Evolutionary conservation across 2,113 vertebrate genomes (phyloP).

Genomic region (Triplophysa siluroides): DNA sequence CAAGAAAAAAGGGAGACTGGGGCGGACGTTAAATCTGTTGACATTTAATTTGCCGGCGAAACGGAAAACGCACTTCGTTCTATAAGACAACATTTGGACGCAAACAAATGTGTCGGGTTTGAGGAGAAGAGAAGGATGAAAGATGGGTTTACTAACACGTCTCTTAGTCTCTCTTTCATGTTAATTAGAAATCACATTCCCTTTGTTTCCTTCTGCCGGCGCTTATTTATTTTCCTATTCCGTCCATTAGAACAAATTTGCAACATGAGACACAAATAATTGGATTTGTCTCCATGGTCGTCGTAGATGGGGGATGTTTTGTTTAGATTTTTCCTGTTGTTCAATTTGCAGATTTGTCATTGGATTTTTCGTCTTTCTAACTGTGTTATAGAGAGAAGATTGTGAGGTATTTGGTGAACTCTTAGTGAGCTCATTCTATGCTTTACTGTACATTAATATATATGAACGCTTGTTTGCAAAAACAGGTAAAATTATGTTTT

Average conservation of each 20-base stretch:
- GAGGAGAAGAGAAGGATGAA: constrained; percentile 64
- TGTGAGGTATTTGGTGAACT: constrained; percentile 56
- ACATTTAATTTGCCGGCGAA: constrained; percentile 74
- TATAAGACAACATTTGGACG: constrained; percentile 71
- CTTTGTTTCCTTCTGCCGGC: constrained; percentile 77
- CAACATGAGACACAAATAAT: constrained; percentile 80
- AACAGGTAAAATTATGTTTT: too few relatives aligned
- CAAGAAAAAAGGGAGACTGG: constrained; percentile 38
- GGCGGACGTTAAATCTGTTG: constrained; percentile 73
- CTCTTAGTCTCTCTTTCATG: constrained; percentile 77
- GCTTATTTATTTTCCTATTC: constrained; percentile 78
- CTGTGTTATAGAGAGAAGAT: constrained; percentile 5
- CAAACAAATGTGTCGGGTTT: constrained; percentile 70
- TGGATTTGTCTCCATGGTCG: constrained; percentile 78
- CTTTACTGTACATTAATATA: background rate
- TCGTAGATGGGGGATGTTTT: constrained; percentile 71
- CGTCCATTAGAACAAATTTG: constrained; percentile 81
- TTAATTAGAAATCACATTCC: constrained; percentile 82
- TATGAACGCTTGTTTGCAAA: too few relatives aligned
- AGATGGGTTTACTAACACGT: constrained; percentile 77
- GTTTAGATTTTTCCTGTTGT: constrained; percentile 67
- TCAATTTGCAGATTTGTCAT: constrained; percentile 39
- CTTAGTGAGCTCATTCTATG: constrained; percentile 66
- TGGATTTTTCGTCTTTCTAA: constrained; percentile 48
- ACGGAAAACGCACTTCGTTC: constrained; percentile 55